phyloP scores from a whole-genome alignment of 2,888 invertebrate species.

The Oeneis ivallda region DNA sequence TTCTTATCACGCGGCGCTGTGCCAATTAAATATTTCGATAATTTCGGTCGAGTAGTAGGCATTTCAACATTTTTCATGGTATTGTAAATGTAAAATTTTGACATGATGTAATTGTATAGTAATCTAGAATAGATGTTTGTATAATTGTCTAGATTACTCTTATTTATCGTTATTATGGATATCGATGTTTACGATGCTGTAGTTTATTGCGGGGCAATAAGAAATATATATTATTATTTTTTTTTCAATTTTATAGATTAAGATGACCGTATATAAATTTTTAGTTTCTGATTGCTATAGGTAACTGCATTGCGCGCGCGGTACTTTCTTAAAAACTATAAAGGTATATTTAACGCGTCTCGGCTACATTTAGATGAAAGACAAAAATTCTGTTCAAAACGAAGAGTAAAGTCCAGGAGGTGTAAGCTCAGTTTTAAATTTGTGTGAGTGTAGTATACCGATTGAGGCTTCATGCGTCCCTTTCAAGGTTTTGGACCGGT shows the following conservation, averaged over 20 bases:
- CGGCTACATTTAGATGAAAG: too few species aligned
- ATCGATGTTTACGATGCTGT: slow-evolving; percentile 8
- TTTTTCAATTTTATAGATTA: not conserved
- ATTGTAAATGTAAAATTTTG: slow-evolving; percentile 22
- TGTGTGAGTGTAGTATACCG: too few species aligned
- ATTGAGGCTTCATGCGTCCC: too few species aligned
- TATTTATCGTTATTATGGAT: slow-evolving; percentile 22
- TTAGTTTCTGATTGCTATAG: too few species aligned
- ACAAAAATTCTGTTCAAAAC: too few species aligned
- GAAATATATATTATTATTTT: not conserved
- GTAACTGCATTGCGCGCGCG: too few species aligned
- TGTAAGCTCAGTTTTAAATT: too few species aligned
- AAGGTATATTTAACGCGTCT: too few species aligned
- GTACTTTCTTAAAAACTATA: too few species aligned
- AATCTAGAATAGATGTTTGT: slow-evolving; percentile 38
- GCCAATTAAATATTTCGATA: not conserved
- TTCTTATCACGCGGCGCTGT: too few species aligned
- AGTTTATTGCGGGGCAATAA: slow-evolving; percentile 22
- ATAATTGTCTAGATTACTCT: slow-evolving; percentile 37
- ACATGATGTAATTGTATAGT: slow-evolving; percentile 29
- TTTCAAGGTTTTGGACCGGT: too few species aligned
- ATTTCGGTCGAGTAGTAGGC: slow-evolving; percentile 6
- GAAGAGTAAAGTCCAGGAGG: too few species aligned
- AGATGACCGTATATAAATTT: not conserved
- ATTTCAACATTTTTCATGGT: slow-evolving; percentile 13